phyloP scores from a whole-genome alignment of 1,140 invertebrate species.

The Macrotrachela quadricornifera region DNA sequence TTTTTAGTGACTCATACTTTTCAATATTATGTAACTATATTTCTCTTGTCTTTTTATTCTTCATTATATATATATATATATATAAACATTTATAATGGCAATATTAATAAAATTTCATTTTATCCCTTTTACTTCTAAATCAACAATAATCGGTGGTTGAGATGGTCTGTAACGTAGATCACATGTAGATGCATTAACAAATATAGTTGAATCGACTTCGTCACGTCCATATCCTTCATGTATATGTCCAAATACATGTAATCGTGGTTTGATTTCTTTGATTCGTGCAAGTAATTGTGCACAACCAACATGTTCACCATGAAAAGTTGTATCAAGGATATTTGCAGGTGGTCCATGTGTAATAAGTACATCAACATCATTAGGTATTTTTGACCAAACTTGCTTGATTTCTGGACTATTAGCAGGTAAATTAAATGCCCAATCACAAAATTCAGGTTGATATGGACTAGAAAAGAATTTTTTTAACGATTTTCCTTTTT shows the following conservation, averaged over 20 bases:
- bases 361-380: conserved; percentile 51
- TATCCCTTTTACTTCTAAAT: conserved; percentile 44
- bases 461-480: no score
- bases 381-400: conserved; percentile 57
- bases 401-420: conserved; percentile 14
- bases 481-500: no score
- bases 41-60: no score
- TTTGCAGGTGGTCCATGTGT: conserved; percentile 31
- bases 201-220: conserved; percentile 52
- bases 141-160: conserved; percentile 59
- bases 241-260: conserved; percentile 67
- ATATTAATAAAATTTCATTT: not conserved
- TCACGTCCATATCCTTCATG: conserved; percentile 46
- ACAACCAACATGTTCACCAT: conserved; percentile 52
- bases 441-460: conserved; percentile 57
- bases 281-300: conserved; percentile 43
- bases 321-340: conserved; percentile 46
- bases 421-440: conserved; percentile 54
- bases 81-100: no score
- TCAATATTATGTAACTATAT: no score
- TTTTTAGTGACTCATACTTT: no score
- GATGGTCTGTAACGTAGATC: conserved; percentile 52
- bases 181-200: conserved; percentile 60
- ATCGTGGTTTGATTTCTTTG: conserved; percentile 48
- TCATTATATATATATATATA: no score